Conservation (phyloP, 2,113 vertebrate species). For the Myotis brandtii region DNA sequence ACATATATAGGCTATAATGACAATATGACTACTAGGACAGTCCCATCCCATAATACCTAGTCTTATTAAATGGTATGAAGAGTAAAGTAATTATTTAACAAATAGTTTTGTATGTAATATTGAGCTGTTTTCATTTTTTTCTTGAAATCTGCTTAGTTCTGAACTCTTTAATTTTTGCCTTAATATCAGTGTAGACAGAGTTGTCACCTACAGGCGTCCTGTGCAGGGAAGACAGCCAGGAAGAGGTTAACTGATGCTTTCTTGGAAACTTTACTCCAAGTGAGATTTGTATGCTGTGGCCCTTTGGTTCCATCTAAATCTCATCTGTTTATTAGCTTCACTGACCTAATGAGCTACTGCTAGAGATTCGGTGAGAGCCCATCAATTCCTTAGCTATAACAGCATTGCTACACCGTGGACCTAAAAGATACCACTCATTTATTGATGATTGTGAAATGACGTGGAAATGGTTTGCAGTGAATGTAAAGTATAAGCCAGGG, state of each 20-base stretch:
- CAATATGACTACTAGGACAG: not conserved
- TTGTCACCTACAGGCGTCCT: not conserved
- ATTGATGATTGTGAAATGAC: constrained; percentile 65
- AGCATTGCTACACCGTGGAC: constrained; percentile 50
- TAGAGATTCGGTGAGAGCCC: constrained; percentile 55
- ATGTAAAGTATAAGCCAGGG: constrained; percentile 56
- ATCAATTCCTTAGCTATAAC: constrained; percentile 36
- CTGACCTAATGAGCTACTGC: constrained; percentile 73
- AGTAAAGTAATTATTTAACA: not conserved
- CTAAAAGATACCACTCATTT: constrained; percentile 66
- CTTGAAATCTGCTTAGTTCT: not conserved
- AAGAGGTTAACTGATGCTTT: constrained; percentile 75
- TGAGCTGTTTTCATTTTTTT: not conserved
- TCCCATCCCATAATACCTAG: not conserved
- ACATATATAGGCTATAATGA: not conserved
- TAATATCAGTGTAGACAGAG: not conserved
- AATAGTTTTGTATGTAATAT: not conserved
- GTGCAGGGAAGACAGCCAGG: constrained; percentile 71
- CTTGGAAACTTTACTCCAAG: constrained; percentile 64
- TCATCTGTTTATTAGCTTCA: constrained; percentile 79
- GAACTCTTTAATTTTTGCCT: not conserved
- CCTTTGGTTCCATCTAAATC: constrained; percentile 74
- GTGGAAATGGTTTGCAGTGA: constrained; percentile 59
- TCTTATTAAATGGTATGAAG: constrained; percentile 3
- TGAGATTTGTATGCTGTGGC: constrained; percentile 74